Evolutionary conservation across 2,888 invertebrate genomes (phyloP).

Genomic region (Miltochrista miniata): DNA sequence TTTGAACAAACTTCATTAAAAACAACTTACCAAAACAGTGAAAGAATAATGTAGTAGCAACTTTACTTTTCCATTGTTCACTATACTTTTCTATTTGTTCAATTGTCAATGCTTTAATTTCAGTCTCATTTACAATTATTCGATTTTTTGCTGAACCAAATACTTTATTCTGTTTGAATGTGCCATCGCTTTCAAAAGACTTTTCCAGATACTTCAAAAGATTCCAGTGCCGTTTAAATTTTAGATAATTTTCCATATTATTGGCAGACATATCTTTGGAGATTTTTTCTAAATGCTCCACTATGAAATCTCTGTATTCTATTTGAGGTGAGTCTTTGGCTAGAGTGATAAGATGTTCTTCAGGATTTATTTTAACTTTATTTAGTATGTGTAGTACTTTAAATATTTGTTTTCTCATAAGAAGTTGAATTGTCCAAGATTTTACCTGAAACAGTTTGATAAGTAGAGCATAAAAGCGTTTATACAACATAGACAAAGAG

Average conservation of each 20-base stretch:
- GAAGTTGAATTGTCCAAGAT: conserved; percentile 85
- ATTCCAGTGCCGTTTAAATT: conserved; percentile 74
- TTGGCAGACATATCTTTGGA: conserved; percentile 65
- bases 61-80: conserved; percentile 80
- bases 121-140: conserved; percentile 74
- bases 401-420: conserved; percentile 85
- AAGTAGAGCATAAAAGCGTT: conserved; percentile 1
- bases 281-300: conserved; percentile 85
- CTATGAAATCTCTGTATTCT: conserved; percentile 86
- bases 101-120: conserved; percentile 77
- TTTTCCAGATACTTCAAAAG: conserved; percentile 71
- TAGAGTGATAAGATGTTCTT: conserved; percentile 80
- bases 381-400: conserved; percentile 86
- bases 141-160: conserved; percentile 69
- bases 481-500: not conserved
- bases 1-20: too few relatives aligned
- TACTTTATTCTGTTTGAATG: conserved; percentile 77
- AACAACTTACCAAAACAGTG: conserved; percentile 79
- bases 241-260: conserved; percentile 57
- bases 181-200: conserved; percentile 76
- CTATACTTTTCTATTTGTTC: conserved; percentile 73
- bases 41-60: conserved; percentile 84
- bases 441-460: conserved; percentile 74
- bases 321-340: conserved; percentile 84
- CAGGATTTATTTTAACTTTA: conserved; percentile 85